Percentiles rank a stretch among this genome's conserved stretches.
phyloP scores from a whole-genome alignment of 2,113 vertebrate species.

The Neomonachus schauinslandi region DNA sequence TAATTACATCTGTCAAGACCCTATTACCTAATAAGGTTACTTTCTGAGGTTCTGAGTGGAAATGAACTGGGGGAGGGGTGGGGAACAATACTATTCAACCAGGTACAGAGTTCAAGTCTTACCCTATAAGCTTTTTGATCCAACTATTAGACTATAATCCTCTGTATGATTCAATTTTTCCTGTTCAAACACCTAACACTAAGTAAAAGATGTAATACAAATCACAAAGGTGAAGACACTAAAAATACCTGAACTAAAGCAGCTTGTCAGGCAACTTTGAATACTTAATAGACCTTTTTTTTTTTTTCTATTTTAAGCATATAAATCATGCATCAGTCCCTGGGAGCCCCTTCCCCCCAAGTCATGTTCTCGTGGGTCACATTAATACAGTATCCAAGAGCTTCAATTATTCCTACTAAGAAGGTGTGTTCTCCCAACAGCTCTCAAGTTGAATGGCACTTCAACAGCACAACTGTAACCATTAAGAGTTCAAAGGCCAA shows the following conservation, averaged over 20 bases:
- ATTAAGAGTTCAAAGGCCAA: not conserved
- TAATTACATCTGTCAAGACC: not conserved
- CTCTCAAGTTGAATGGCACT: not conserved
- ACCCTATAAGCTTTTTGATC: not conserved
- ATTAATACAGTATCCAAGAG: not conserved
- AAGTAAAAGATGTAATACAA: not conserved
- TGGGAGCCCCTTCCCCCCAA: not conserved
- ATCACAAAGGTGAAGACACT: not conserved
- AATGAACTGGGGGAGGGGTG: not conserved
- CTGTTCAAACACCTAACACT: not conserved
- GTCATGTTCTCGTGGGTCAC: not conserved
- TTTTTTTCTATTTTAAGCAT: not conserved
- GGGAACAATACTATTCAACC: not conserved
- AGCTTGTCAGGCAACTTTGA: not conserved
- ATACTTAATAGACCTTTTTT: not conserved
- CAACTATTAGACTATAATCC: not conserved
- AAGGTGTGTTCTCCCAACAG: not conserved
- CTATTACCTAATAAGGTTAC: not conserved
- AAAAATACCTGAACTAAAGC: slow-evolving; percentile 31
- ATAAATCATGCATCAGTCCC: not conserved
- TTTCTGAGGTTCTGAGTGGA: not conserved
- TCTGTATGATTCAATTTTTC: not conserved
- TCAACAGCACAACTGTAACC: not conserved
- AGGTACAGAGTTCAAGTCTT: not conserved
- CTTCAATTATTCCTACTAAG: not conserved